A percentile compares a stretch with the other conserved stretches of the same genome.
phyloP scores from a whole-genome alignment of 2,888 invertebrate genomes.

The Deroplatys truncata region DNA sequence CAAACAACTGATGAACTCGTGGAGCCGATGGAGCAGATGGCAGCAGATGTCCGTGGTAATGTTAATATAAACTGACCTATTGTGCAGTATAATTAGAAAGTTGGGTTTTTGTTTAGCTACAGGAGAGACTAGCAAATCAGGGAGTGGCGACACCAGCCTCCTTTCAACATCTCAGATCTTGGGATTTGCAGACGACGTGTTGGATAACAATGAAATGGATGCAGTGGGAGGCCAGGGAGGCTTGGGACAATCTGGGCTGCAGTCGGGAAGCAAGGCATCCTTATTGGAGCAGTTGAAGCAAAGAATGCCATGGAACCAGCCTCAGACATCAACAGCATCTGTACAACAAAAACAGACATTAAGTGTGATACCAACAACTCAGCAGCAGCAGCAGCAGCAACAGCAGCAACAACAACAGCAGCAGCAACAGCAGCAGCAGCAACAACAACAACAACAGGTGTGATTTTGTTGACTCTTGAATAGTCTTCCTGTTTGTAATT shows the following conservation, averaged over 20 bases:
- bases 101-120: not conserved
- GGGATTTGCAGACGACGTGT: conserved; percentile 38
- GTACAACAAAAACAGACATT: conserved; percentile 15
- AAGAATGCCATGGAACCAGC: conserved; percentile 77
- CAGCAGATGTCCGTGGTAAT: not conserved
- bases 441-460: conserved; percentile 7
- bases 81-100: not conserved
- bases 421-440: conserved; percentile 30
- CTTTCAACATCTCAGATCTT: conserved; percentile 36
- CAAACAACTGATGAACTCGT: not conserved
- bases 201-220: not conserved
- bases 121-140: not conserved
- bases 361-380: conserved; percentile 26
- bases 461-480: too few relatives aligned
- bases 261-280: conserved; percentile 53
- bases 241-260: conserved; percentile 11
- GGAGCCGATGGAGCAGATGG: not conserved
- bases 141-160: not conserved
- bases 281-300: conserved; percentile 68
- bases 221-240: conserved; percentile 6
- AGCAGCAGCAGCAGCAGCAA: conserved; percentile 34
- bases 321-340: conserved; percentile 42
- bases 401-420: conserved; percentile 35
- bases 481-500: too few relatives aligned
- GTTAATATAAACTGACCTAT: not conserved